These are phyloP conservation scores for Loxodonta africana DNA, from an alignment of 2,113 vertebrate genomes.

Conservation along the genomic window DNA sequence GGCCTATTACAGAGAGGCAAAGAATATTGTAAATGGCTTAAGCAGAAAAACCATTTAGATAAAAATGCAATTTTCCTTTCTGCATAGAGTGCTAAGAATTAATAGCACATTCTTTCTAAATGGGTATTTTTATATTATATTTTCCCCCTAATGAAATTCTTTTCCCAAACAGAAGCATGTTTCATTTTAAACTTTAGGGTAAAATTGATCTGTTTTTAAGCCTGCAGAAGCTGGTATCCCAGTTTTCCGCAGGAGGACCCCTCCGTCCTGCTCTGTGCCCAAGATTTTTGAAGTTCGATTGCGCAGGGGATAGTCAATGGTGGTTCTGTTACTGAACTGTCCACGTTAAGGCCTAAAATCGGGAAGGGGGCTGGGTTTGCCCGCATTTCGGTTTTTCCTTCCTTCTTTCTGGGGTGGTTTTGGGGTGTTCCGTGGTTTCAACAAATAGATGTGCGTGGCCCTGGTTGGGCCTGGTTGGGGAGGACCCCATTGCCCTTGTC, in stretches of 20 bases:
- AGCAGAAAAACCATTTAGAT: constrained; percentile 89
- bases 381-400: neutral
- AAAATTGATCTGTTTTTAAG: constrained; percentile 82
- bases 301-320: accelerated
- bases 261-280: accelerated
- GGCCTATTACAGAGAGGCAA: constrained; percentile 86
- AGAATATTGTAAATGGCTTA: constrained; percentile 87
- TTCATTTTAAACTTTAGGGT: constrained; percentile 85
- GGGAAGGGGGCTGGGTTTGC: neutral
- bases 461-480: neutral
- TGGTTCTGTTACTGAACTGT: accelerated
- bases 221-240: neutral
- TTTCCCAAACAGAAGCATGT: constrained; percentile 85
- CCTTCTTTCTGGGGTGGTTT: neutral
- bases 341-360: accelerated
- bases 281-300: neutral
- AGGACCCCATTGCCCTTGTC: neutral
- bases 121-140: constrained; percentile 86
- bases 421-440: neutral
- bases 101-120: constrained; percentile 88
- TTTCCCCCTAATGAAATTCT: constrained; percentile 89
- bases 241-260: neutral
- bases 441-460: neutral
- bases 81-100: constrained; percentile 86
- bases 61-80: constrained; percentile 89